Percentiles rank a stretch among this genome's conserved stretches.
phyloP scores from a whole-genome alignment of 1,140 invertebrate species.

The Lordiphosa collinella region DNA sequence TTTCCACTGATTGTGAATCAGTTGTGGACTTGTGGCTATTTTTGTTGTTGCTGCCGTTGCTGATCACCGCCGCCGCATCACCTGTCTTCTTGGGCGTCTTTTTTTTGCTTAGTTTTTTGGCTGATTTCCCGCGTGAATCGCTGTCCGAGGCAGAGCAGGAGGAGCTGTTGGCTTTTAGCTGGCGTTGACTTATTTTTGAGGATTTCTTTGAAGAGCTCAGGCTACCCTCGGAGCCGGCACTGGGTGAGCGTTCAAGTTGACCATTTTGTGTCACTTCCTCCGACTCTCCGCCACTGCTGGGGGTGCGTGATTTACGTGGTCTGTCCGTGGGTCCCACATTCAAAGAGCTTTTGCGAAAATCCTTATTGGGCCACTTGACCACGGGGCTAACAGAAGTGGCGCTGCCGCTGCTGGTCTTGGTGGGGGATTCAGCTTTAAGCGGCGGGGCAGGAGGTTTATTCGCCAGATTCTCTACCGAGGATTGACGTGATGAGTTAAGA shows the following conservation, averaged over 20 bases:
- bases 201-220: conserved; percentile 26
- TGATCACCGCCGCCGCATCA: background rate
- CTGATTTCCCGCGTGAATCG: conserved; percentile 42
- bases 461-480: conserved; percentile 62
- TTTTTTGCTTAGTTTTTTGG: conserved; percentile 55
- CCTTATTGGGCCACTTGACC: conserved; percentile 84
- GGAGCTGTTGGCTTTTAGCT: conserved; percentile 34
- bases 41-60: conserved; percentile 35
- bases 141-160: conserved; percentile 56
- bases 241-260: conserved; percentile 72
- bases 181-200: conserved; percentile 27
- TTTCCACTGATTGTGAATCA: conserved; percentile 48
- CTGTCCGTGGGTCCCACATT: conserved; percentile 84
- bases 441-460: conserved; percentile 82
- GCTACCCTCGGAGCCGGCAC: conserved; percentile 62
- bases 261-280: conserved; percentile 38
- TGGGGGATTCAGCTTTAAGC: conserved; percentile 67
- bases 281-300: conserved; percentile 71
- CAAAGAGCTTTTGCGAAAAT: conserved; percentile 87
- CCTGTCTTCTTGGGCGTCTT: conserved; percentile 31
- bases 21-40: conserved; percentile 16
- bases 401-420: conserved; percentile 72
- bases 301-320: conserved; percentile 70
- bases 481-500: conserved; percentile 55
- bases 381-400: conserved; percentile 56